Evolutionary conservation across 2,888 invertebrate species (phyloP), one percentile per base, ranked within the genome.

Genomic region (Drosophila mercatorum): DNA sequence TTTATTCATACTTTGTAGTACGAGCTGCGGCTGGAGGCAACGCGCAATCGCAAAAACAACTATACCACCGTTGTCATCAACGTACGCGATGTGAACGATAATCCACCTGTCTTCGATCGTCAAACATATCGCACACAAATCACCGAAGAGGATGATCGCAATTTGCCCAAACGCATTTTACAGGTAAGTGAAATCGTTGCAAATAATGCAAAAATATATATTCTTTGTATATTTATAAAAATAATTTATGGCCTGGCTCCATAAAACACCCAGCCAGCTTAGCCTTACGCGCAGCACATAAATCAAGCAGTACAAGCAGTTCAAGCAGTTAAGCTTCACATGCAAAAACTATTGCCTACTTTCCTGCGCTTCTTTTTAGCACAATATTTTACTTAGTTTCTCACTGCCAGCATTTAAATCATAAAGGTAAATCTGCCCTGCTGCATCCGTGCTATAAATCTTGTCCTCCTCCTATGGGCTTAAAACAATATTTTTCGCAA

Each of bases 21-120:
- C 93, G 98, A 98, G 94, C 95, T 98, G 93, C 96, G 97, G 92
- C 94, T 98, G 93, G 98, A 98, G 75, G 97, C 98, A 60, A 97
- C 98, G 75, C 97, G 98, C 94, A 98, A 98, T 95, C 95, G 98
- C 92, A 98, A 98, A 94, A 98, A 98, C 93, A 98, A 98, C 95
- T 97, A 97, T 94, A 98, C 98, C 68, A 98, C 97, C 66, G 98
- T 98, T 83, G 97, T 98, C 91, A 98, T 98, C 91, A 97, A 98
- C 94, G 97, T 98, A 90, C 98, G 97, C 94, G 98, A 99, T 93
- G 98, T 98, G 81, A 99, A 99, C 94, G 91, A 91, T 88, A 91
- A 91, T 91, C 97, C 98, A 69, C 99, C 99, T 34, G 97, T 97
- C 88, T 99, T 99, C 94, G 97, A 98, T 94, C 94, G 98, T 85